These are phyloP conservation scores for Altica lythri DNA, from an alignment of 2,888 invertebrate species.

Conservation along the genomic window DNA sequence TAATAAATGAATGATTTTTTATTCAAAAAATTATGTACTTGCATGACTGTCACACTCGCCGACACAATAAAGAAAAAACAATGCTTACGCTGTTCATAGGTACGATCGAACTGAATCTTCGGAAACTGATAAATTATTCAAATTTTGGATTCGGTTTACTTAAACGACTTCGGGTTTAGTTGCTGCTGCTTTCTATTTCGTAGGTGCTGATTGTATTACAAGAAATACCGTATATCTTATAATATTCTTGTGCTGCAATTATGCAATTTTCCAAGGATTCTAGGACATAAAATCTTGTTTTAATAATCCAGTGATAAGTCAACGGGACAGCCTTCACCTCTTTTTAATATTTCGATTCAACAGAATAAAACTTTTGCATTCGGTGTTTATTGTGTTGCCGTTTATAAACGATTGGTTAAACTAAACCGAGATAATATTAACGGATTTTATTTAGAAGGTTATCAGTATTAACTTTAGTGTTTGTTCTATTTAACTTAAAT, in stretches of 20 bases:
- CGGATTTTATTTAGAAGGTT: conserved; percentile 20
- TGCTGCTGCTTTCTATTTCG: conserved; percentile 24
- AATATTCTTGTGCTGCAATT: conserved; percentile 23
- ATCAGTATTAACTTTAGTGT: conserved; percentile 8
- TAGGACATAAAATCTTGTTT: conserved; percentile 18
- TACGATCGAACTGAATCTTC: conserved; percentile 4
- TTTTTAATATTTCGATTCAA: conserved; percentile 3
- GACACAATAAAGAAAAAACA: conserved; percentile 6
- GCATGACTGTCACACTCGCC: too few species aligned
- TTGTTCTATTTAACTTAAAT: conserved; percentile 1
- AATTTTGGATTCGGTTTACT: conserved; percentile 8
- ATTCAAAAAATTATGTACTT: too few species aligned
- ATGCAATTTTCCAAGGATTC: conserved; percentile 17
- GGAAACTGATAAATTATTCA: background rate
- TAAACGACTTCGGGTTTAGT: conserved; percentile 1
- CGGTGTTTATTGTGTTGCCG: conserved; percentile 4
- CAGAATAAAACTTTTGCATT: conserved; percentile 9
- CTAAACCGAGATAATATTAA: conserved; percentile 15
- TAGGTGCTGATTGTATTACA: conserved; percentile 23
- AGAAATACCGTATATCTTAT: too few species aligned
- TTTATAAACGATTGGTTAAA: conserved; percentile 18
- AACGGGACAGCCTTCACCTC: conserved; percentile 16
- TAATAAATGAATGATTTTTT: too few species aligned
- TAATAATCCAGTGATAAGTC: conserved; percentile 22
- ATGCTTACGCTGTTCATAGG: conserved; percentile 13